Conservation (phyloP, 2,888 invertebrate genomes). For the Hartigia nigra region DNA sequence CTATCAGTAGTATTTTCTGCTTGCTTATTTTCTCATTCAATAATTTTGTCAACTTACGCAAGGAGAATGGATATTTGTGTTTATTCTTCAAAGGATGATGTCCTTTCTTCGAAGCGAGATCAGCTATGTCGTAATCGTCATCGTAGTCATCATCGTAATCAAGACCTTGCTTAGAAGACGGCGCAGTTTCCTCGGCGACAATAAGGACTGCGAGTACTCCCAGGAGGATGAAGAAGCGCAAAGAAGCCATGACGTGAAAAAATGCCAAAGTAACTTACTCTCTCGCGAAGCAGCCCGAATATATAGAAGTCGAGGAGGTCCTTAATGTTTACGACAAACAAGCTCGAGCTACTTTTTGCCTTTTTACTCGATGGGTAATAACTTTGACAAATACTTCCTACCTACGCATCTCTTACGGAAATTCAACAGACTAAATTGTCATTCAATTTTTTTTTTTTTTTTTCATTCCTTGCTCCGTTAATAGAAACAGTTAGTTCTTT, state of each 20-base stretch:
- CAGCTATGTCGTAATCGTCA: background rate
- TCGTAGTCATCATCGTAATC: background rate
- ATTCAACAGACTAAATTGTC: background rate
- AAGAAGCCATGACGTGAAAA: background rate
- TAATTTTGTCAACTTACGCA: background rate
- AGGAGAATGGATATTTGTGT: background rate
- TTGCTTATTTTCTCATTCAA: background rate
- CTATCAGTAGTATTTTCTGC: background rate
- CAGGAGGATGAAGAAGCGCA: background rate
- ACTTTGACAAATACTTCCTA: background rate
- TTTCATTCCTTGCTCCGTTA: background rate
- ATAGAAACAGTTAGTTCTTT: background rate
- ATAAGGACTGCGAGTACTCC: background rate
- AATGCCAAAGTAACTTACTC: background rate
- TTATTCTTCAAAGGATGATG: background rate
- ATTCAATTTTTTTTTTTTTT: no score
- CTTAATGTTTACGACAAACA: slow-evolving; percentile 45
- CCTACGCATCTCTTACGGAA: background rate
- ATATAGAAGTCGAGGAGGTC: background rate
- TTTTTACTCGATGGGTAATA: slow-evolving; percentile 17
- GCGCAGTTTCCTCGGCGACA: background rate
- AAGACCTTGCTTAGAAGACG: background rate
- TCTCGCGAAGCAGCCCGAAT: background rate
- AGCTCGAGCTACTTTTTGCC: slow-evolving; percentile 41
- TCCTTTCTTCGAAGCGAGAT: slow-evolving; percentile 7